Evolutionary conservation across 2,797 vertebrate species (phyloP), one percentile per base, ranked within the genome.

Genomic region (Argentina silus): DNA sequence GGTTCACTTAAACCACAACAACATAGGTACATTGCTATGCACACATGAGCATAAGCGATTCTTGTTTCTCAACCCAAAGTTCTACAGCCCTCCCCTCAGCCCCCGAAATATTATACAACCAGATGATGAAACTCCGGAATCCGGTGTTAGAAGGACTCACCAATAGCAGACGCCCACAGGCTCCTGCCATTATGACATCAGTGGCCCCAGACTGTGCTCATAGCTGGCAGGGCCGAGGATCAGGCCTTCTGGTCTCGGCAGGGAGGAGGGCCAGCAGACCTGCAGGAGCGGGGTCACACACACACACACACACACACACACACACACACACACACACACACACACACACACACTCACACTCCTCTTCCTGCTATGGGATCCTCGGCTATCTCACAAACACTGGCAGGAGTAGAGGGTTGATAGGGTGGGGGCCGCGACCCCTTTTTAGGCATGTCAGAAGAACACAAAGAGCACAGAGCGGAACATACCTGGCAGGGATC

Each of bases 131-230:
- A 89, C 89, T 91, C 87, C 85, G 88, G 87, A 90, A 93, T 93
- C 90, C 88, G 93, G 92, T 80, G 92, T 87, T 88, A 92, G 80
- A 83, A 88, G 89, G 88, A 92, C 90, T 92, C 91, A 93, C 87
- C 87, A 87, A 92, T 91, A 90, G 87, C 92, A 90, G 90, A 91
- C 92, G 90, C 93, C 93, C 83, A 93, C 92, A 81, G 86, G 86
- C 88, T 92, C 89, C 88, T 92, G 90, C 92, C 92, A 88, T 85
- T 88, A 89, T 93, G 93, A 93, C 93, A 93, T 93, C 91, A 93
- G 88, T 88, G 88, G 90, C 87, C 89, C 88, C 83, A 88, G 86
- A 84, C 88, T 88, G 92, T 83, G 86, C 88, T 36, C 81, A 81
- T 82, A 86, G 85, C 92, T 92, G 93, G 91, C 91, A 92, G 85